Evolutionary conservation across 1,140 invertebrate species (phyloP).

Genomic region (Drosophila hydei): DNA sequence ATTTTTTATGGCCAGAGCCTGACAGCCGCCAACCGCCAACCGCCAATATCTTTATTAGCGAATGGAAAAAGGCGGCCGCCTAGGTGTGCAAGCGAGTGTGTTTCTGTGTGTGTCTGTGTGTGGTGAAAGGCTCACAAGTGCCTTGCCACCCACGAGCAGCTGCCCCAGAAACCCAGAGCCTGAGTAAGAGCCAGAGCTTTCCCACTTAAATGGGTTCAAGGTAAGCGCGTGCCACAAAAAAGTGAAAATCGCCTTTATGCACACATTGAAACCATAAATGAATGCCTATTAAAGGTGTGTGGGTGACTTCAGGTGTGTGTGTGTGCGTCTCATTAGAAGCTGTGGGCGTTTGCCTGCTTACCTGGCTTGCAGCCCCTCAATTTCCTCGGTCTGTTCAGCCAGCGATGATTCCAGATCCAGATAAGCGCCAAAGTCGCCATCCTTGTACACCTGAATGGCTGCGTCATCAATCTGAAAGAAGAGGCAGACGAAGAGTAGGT

Average conservation of each 20-base stretch:
- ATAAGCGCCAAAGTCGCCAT: conserved; percentile 98
- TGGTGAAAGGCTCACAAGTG: conserved; percentile 64
- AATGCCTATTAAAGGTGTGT: conserved; percentile 35
- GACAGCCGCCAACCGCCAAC: conserved; percentile 23
- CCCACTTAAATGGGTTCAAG: conserved; percentile 67
- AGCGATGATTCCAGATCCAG: conserved; percentile 97
- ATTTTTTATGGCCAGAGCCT: conserved; percentile 65
- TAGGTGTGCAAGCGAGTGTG: conserved; percentile 48
- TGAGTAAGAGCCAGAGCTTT: conserved; percentile 12
- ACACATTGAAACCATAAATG: conserved; percentile 37
- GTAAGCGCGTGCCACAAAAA: conserved; percentile 48
- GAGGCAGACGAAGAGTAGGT: conserved; percentile 3
- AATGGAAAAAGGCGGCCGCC: conserved; percentile 45
- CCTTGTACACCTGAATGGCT: conserved; percentile 97
- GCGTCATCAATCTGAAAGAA: conserved; percentile 96
- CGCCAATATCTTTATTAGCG: conserved; percentile 75
- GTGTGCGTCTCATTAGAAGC: conserved; percentile 31
- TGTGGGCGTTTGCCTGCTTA: conserved; percentile 85
- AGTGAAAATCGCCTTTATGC: conserved; percentile 53
- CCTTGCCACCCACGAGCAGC: conserved; percentile 65
- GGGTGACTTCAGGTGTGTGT: conserved; percentile 30
- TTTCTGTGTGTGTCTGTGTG: conserved; percentile 39
- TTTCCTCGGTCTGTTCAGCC: conserved; percentile 97
- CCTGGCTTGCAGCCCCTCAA: conserved; percentile 97
- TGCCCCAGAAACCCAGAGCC: conserved; percentile 81